Evolutionary conservation across 2,797 vertebrate species (phyloP), one percentile per base, ranked within the genome.

Genomic region (Helicolenus hilgendorfi): DNA sequence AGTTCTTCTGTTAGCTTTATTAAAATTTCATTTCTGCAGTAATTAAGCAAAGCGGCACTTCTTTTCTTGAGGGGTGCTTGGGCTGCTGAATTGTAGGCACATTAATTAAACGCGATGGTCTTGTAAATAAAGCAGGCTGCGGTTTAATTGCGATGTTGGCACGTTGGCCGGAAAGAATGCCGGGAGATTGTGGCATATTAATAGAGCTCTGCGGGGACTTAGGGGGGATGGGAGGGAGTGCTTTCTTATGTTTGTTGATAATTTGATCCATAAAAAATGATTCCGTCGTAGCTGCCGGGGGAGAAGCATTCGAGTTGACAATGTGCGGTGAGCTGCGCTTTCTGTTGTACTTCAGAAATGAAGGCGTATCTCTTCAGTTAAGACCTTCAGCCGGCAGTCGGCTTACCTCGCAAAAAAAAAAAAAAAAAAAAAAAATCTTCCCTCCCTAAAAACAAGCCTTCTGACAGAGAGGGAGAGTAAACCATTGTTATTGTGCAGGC

Each of bases 21-120:
- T 96, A 95, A 96, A 97, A 96, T 95, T 93, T 94, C 58, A 95
- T 96, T 94, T 94, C 92, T 94, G 89, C 90, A 85, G 92, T 95
- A 96, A 97, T 96, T 96, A 96, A 94, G 93, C 92, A 96, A 94
- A 94, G 92, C 95, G 53, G 15, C 89, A 93, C 86, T 93, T 93
- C 86, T 94, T 94, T 96, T 94, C 95, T 95, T 91, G 81, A 88
- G 93, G 93, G 91, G 82, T 91, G 90, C 89, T 92, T 29, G 80
- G 86, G 91, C 84, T 88, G 85, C 74, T 93, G 91, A 95, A 92
- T 92, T 90, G 92, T 88, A 80, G 92, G 75, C 84, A 88, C 87
- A 88, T 94, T 96, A 94, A 97, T 97, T 96, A 93, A 93, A 96
- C 77, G 87, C 89, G 94, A 94, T 94, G 94, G 88, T 94, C 85